Conservation (phyloP, 2,797 vertebrate genomes). For the Chanos chanos region DNA sequence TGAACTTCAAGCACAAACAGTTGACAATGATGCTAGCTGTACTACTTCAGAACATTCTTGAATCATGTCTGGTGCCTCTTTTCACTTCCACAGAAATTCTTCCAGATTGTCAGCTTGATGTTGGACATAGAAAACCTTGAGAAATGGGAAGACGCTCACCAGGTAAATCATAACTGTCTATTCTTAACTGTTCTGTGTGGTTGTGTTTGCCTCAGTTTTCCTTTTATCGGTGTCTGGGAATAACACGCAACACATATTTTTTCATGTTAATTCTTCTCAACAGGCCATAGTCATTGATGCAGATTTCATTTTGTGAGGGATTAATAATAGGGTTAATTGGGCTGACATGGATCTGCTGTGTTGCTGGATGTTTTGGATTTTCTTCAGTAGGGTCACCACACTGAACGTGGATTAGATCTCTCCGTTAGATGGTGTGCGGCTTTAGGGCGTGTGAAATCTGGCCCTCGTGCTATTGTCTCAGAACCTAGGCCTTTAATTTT, state of each 20-base stretch:
- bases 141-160: conserved; percentile 95
- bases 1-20: too few species aligned
- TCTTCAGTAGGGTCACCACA: conserved; percentile 4
- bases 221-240: too few species aligned
- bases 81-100: conserved; percentile 82
- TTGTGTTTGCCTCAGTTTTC: too few species aligned
- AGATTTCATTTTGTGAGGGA: conserved; percentile 8
- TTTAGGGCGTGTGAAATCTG: conserved; percentile 6
- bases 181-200: background rate
- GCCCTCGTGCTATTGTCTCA: too few species aligned
- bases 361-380: conserved; percentile 6
- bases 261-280: conserved; percentile 9
- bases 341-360: conserved; percentile 17
- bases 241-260: too few species aligned
- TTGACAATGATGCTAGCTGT: too few species aligned
- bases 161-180: conserved; percentile 69
- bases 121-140: conserved; percentile 91
- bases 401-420: background rate
- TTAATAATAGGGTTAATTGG: conserved; percentile 26
- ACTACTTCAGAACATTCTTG: background rate
- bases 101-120: conserved; percentile 97
- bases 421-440: conserved; percentile 12
- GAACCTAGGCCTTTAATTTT: too few species aligned
- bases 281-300: conserved; percentile 12
- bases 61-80: conserved; percentile 4